These are phyloP conservation scores for Tanytarsus gracilentus DNA, from an alignment of 2,888 invertebrate genomes.

Conservation along the genomic window DNA sequence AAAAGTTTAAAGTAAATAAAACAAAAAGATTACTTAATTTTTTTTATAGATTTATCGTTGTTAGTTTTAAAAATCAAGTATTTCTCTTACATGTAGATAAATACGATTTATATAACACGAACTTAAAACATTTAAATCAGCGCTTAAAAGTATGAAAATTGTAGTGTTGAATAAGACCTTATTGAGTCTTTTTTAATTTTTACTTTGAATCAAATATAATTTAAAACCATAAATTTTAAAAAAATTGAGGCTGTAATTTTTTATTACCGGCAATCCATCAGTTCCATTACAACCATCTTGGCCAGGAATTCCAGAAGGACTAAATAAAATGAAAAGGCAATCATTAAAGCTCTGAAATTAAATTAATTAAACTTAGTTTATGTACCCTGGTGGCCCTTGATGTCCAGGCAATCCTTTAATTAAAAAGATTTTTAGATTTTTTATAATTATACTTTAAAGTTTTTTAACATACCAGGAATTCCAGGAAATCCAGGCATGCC, in stretches of 20 bases:
- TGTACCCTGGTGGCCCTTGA: neutral
- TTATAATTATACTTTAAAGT: neutral
- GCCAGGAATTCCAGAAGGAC: slow-evolving; percentile 57
- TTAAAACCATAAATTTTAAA: no score
- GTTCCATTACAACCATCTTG: slow-evolving; percentile 94
- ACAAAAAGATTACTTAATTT: no score
- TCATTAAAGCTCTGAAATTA: neutral
- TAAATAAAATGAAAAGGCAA: neutral
- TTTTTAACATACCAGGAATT: slow-evolving; percentile 33
- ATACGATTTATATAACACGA: no score
- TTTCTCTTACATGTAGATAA: no score
- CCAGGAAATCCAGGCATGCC: slow-evolving; percentile 75
- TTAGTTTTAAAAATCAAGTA: no score
- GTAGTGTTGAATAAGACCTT: no score
- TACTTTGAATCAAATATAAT: no score
- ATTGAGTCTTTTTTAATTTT: no score
- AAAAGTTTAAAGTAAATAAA: no score
- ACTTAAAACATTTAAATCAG: no score
- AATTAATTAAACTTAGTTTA: neutral
- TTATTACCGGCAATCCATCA: slow-evolving; percentile 56
- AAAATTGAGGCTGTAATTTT: neutral
- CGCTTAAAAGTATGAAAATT: no score
- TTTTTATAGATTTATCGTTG: no score
- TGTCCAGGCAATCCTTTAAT: slow-evolving; percentile 35
- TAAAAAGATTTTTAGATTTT: neutral